Evolutionary conservation across 2,888 invertebrate genomes (phyloP).

Genomic region (Apodemia hepburni): DNA sequence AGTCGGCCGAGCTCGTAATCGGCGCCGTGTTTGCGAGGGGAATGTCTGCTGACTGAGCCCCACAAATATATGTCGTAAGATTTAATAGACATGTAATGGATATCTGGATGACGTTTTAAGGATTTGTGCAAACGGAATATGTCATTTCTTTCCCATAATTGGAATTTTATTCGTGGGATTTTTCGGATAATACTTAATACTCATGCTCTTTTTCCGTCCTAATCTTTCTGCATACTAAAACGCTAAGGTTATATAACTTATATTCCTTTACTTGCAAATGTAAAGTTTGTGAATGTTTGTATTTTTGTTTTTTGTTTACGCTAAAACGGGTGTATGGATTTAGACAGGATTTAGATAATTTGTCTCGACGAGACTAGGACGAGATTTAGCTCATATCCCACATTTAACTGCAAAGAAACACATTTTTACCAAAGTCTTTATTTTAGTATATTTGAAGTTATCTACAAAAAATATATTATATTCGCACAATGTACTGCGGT

Average conservation of each 20-base stretch:
- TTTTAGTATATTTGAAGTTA: too few relatives aligned
- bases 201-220: constrained; percentile 35
- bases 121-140: constrained; percentile 80
- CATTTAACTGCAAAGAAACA: too few relatives aligned
- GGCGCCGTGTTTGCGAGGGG: constrained; percentile 77
- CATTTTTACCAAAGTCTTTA: too few relatives aligned
- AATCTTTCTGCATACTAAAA: not conserved
- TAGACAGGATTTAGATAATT: too few relatives aligned
- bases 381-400: too few relatives aligned
- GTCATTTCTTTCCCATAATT: constrained; percentile 73
- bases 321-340: too few relatives aligned
- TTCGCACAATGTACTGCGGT: too few relatives aligned
- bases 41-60: constrained; percentile 72
- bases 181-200: constrained; percentile 63
- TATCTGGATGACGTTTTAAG: constrained; percentile 80
- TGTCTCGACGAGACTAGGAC: too few relatives aligned
- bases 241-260: not conserved
- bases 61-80: constrained; percentile 80
- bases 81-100: constrained; percentile 81
- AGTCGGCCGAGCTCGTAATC: constrained; percentile 75
- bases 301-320: too few relatives aligned
- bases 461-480: too few relatives aligned
- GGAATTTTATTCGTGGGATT: constrained; percentile 77
- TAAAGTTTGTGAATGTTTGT: too few relatives aligned
- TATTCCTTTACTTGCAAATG: too few relatives aligned